phyloP scores from a whole-genome alignment of 2,797 vertebrate genomes.

The Sebastes alutus region DNA sequence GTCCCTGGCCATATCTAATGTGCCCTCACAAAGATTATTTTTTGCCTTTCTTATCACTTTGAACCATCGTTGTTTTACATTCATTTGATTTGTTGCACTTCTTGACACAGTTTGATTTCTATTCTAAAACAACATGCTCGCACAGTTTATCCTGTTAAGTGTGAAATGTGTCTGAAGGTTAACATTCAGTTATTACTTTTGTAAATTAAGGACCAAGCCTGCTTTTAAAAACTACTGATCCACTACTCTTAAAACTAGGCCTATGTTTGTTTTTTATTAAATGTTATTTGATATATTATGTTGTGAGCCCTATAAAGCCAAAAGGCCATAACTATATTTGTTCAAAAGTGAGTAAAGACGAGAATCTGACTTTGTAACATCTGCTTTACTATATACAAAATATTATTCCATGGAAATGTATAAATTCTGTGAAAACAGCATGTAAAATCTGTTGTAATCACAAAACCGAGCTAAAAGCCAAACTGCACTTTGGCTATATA shows the following conservation, averaged over 20 bases:
- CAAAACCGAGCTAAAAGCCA: no score
- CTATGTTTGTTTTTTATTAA: not conserved
- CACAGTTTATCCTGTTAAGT: not conserved
- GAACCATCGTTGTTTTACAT: not conserved
- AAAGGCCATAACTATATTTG: not conserved
- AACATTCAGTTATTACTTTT: not conserved
- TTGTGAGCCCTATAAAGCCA: not conserved
- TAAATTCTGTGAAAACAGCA: not conserved
- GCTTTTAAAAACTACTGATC: not conserved
- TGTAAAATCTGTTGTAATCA: not conserved
- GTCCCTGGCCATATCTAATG: not conserved
- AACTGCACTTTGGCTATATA: no score
- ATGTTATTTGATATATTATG: not conserved
- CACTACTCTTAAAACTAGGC: not conserved
- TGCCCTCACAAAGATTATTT: not conserved
- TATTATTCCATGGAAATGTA: not conserved
- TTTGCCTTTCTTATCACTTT: not conserved
- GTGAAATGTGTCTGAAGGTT: not conserved
- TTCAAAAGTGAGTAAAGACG: no score
- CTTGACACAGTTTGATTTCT: not conserved
- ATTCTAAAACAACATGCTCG: not conserved
- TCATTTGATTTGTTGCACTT: not conserved
- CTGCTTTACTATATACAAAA: not conserved
- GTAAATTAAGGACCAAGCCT: fast-evolving
- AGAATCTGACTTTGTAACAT: not conserved